A percentile compares a stretch with the other conserved stretches of the same genome.
These are phyloP conservation scores for Palythoa grandiflora DNA, from an alignment of 92 coral and sea anemone genomes.

Conservation along the genomic window DNA sequence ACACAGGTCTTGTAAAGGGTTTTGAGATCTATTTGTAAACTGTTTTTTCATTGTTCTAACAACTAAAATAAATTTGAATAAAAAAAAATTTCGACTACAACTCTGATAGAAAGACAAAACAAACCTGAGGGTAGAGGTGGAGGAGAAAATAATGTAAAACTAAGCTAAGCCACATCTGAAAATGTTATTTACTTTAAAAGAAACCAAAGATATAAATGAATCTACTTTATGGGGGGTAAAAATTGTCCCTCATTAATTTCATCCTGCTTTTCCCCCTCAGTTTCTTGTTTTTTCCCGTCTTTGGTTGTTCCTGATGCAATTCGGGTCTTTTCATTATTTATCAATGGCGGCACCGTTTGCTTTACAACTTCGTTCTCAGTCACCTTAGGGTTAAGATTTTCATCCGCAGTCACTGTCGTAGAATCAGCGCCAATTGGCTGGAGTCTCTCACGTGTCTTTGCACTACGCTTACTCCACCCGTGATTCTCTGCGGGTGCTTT, in stretches of 20 bases:
- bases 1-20: too few relatives aligned
- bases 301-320: constrained; percentile 23
- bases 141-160: neutral
- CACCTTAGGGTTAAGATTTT: constrained; percentile 15
- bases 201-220: neutral
- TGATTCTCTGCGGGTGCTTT: constrained; percentile 47
- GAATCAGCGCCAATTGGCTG: constrained; percentile 64
- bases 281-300: constrained; percentile 27
- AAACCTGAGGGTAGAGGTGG: neutral
- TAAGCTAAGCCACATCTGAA: neutral
- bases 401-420: constrained; percentile 19
- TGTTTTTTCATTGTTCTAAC: too few relatives aligned
- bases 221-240: constrained; percentile 43
- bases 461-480: constrained; percentile 81
- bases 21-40: too few relatives aligned
- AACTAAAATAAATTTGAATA: too few relatives aligned
- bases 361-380: constrained; percentile 33
- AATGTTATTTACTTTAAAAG: neutral
- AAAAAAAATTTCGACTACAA: neutral
- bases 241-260: constrained; percentile 37
- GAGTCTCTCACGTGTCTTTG: constrained; percentile 74
- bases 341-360: constrained; percentile 23
- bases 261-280: constrained; percentile 28
- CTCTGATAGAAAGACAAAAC: neutral
- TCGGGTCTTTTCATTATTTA: constrained; percentile 10